A percentile compares a stretch with the other conserved stretches of the same genome.
These are phyloP conservation scores for Caenorhabditis afra DNA, from an alignment of 2,888 invertebrate genomes.

Conservation along the genomic window DNA sequence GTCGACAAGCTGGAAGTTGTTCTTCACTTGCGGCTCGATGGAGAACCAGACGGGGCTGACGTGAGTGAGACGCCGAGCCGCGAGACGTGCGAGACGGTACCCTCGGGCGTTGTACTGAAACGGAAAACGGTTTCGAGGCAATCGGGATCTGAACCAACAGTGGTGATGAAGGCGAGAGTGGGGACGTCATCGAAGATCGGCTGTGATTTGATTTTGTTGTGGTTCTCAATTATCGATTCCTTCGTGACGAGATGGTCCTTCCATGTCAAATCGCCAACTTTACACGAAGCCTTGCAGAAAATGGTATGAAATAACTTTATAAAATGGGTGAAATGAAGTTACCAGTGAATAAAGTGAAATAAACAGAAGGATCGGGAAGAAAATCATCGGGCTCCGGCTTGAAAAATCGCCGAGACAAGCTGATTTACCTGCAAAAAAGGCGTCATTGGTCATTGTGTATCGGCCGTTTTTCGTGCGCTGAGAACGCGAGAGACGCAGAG, in stretches of 20 bases:
- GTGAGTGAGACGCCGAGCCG: conserved; percentile 89
- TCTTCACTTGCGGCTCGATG: conserved; percentile 55
- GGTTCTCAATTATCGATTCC: conserved; percentile 13
- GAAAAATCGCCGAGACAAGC: no score
- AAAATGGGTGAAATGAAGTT: not conserved
- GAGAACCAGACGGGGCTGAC: conserved; percentile 96
- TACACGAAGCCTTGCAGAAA: not conserved
- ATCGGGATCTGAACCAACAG: not conserved
- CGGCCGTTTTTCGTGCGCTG: no score
- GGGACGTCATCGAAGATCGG: not conserved
- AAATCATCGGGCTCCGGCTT: no score
- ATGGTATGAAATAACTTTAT: not conserved
- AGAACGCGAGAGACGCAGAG: no score
- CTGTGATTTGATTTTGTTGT: conserved; percentile 1
- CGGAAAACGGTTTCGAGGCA: not conserved
- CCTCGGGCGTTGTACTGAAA: conserved; percentile 95
- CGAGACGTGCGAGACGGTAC: conserved; percentile 91
- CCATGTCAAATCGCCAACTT: conserved; percentile 2
- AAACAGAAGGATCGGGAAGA: not conserved
- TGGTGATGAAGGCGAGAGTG: conserved; percentile 7
- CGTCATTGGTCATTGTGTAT: no score
- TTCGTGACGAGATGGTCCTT: conserved; percentile 13
- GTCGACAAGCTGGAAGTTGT: not conserved
- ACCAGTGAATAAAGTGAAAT: not conserved
- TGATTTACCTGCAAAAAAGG: no score